Evolutionary conservation across 2,797 vertebrate genomes (phyloP).

Genomic region (Moxostoma hubbsi): DNA sequence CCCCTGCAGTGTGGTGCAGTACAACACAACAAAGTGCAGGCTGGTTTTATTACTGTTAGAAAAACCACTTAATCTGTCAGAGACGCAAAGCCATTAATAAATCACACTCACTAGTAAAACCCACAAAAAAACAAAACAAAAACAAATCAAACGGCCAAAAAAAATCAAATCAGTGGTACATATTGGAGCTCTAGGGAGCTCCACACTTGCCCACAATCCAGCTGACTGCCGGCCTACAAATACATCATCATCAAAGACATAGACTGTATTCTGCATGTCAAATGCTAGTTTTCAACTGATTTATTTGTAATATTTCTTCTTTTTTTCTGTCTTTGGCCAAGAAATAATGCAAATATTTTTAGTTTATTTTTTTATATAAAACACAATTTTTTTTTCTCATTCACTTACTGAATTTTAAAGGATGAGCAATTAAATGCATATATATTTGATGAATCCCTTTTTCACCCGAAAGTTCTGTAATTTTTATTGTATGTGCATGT

Average conservation of each 20-base stretch:
- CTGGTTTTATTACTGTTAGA: constrained; percentile 65
- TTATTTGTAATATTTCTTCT: constrained; percentile 59
- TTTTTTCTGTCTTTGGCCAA: constrained; percentile 35
- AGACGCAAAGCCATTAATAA: constrained; percentile 68
- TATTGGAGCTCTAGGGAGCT: constrained; percentile 64
- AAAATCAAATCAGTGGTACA: constrained; percentile 58
- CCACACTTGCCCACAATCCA: constrained; percentile 52
- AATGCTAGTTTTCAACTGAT: constrained; percentile 29
- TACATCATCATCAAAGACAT: constrained; percentile 39
- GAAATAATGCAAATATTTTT: constrained; percentile 62
- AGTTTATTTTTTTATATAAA: constrained; percentile 68
- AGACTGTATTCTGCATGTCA: constrained; percentile 56
- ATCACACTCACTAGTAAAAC: constrained; percentile 70
- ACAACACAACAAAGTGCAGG: constrained; percentile 51
- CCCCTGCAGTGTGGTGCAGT: constrained; percentile 15
- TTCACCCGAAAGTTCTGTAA: constrained; percentile 68
- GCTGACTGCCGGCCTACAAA: constrained; percentile 61
- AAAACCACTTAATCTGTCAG: constrained; percentile 74
- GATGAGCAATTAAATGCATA: constrained; percentile 61
- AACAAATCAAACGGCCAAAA: constrained; percentile 64
- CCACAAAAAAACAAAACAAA: constrained; percentile 53
- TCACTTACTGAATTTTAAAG: constrained; percentile 76
- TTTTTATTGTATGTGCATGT: constrained; percentile 73
- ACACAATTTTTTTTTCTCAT: constrained; percentile 77
- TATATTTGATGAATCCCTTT: constrained; percentile 51